Conservation (phyloP, 2,888 invertebrate genomes). For the Drosophila infuscata region DNA sequence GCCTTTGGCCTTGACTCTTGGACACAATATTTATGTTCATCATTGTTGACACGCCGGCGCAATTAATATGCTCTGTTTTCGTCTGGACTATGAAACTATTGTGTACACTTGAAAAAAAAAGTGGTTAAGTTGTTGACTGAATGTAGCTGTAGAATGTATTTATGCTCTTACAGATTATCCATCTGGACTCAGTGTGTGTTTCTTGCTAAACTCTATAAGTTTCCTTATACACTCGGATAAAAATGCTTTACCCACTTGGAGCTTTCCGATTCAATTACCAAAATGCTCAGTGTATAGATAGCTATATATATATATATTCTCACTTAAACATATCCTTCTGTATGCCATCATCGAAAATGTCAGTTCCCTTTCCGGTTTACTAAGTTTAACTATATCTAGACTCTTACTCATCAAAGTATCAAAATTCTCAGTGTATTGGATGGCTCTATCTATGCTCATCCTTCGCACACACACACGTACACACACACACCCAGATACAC, state of each 20-base stretch:
- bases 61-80: slow-evolving; percentile 20
- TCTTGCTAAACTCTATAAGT: neutral
- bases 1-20: slow-evolving; percentile 44
- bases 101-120: neutral
- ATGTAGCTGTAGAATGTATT: neutral
- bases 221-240: too few species aligned
- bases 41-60: slow-evolving; percentile 51
- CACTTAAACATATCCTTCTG: neutral
- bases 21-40: slow-evolving; percentile 51
- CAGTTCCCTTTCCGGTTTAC: neutral
- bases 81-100: slow-evolving; percentile 17
- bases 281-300: neutral
- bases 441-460: slow-evolving; percentile 21
- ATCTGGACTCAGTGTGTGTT: rapidly evolving
- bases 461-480: slow-evolving; percentile 3
- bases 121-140: neutral
- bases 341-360: neutral
- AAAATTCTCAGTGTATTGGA: neutral
- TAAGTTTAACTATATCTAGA: neutral
- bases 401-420: neutral
- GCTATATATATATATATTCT: neutral
- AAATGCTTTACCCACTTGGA: too few species aligned
- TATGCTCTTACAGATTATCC: neutral
- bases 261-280: too few species aligned
- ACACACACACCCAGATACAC: neutral